Evolutionary conservation across 2,888 invertebrate genomes (phyloP), one percentile per base, ranked within the genome.

Genomic region (Spodoptera exigua): DNA sequence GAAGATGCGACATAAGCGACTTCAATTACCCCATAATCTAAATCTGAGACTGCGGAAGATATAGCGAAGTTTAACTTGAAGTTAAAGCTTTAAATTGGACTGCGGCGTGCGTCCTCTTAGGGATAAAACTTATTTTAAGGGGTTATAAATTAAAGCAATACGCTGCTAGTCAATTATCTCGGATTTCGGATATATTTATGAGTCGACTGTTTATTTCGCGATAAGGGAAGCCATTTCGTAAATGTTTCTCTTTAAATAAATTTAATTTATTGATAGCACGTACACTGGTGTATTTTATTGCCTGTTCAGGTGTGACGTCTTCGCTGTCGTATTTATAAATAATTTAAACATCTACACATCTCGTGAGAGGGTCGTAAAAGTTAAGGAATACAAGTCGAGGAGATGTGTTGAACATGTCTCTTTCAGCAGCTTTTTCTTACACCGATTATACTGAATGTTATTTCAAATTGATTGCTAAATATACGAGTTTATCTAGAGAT

Each of bases 121-220:
- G 83, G 83, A 61, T 54, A 58, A 82, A 87, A 88, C 87, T 89
- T 87, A 83, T 88, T 87, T 88, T 85, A 88, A 88, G 86, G 90
- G 89, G 88, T 83, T 87, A 83, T 89, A 90, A 89, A 90, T 91
- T 90, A 89, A 88, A 89, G 85, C 86, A 88, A 89, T 90, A 86
- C 86, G 83, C 84, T 84, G 80, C 76, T 84, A 86, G 86, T 90
- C 89, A 88, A 90, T 90, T 89, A 90, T 84, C 78, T 82, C 58
- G 74, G 70, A 76, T 81, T 76, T 70, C 63, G 67, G 68, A 71
- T 74, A 76, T 77, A 80, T 83, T 80, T 79, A 76, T 68, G 68
- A 74, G 67, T 49, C 16, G 55, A 72, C 58, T 68, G 60, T 70
- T 70, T 68, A 70, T 63, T 70, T 64, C 18, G 46, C 32, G 61